These are phyloP conservation scores for Ichneumon xanthorius DNA, from an alignment of 2,888 invertebrate species.

Conservation along the genomic window DNA sequence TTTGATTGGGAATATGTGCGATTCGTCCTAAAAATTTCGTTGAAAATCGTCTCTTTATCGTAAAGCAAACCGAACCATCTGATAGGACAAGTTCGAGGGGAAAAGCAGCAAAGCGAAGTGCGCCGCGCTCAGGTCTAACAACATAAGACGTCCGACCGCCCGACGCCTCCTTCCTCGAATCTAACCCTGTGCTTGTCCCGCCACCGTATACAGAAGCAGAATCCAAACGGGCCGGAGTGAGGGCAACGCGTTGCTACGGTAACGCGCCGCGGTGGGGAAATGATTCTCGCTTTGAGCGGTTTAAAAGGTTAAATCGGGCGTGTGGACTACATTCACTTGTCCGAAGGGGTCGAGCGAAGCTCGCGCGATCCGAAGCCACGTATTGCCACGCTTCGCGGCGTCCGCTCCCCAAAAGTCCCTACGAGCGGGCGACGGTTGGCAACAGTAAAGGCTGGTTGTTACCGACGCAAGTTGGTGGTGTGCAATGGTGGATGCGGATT, in stretches of 20 bases:
- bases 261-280: neutral
- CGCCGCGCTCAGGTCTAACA: neutral
- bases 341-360: neutral
- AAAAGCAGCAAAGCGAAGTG: neutral
- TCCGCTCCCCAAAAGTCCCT: conserved; percentile 54
- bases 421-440: conserved; percentile 53
- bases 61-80: neutral
- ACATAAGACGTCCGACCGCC: neutral
- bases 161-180: neutral
- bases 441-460: conserved; percentile 50
- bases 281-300: neutral
- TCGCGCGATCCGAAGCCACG: conserved; percentile 47
- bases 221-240: neutral
- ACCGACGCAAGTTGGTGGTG: conserved; percentile 73
- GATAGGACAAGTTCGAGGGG: neutral
- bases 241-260: conserved; percentile 31
- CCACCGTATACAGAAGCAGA: neutral
- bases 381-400: conserved; percentile 47
- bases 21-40: neutral
- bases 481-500: conserved; percentile 76
- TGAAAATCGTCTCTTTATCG: conserved; percentile 5
- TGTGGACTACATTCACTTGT: neutral
- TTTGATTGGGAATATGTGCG: no score
- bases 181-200: conserved; percentile 6
- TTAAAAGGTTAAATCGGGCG: neutral